Base-by-base conservation (phyloP, 1,140 invertebrate genomes). In the Lithobius niger region DNA sequence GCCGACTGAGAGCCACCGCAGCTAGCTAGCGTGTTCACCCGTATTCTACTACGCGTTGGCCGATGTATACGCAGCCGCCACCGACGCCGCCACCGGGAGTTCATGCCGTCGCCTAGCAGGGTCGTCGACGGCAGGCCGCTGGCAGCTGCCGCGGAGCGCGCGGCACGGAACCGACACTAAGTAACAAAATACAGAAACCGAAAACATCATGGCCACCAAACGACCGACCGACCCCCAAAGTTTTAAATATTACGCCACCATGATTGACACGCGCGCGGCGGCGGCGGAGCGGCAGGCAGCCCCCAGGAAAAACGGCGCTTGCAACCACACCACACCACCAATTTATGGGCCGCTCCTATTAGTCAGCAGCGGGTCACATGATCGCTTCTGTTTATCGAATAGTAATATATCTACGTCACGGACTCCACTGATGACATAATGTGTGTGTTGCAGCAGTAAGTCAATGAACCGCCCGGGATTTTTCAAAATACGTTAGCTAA, bases 341-440 rank as follows among this genome's bases (percentile, higher is more conserved):
- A 50, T 50, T 50, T 50, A 50, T 50, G 48, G 3, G 24, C 10
- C 3, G 13, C 48, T 50, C 48, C 48, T 13, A 50, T 50, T 50
- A 50, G 48, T 26, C 48, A 50, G 48, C 48, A 26, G 48, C 21
- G 13, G 24, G 48, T 50, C 48, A 50, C 48, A 19, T 50, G 48
- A 50, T 10, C 27, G 24, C 13, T 27, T 27, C 22, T 50, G 48
- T 50, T 50, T 50, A 50, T 50, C 48, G 48, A 50, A 50, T 50
- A 50, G 48, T 50, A 50, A 50, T 50, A 50, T 50, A 50, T 50
- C 13, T 50, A 50, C 48, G 48, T 50, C 48, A 50, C 25, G 13
- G 10, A 10, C 10, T 10, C 44, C n/a, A n/a, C 22, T 22, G 44
- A 47, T 47, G 44, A 47, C 44, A 47, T 47, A 50, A 26, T 4